These are phyloP conservation scores for Aspidoscelis tigris DNA, from an alignment of 2,113 vertebrate species.

Conservation along the genomic window DNA sequence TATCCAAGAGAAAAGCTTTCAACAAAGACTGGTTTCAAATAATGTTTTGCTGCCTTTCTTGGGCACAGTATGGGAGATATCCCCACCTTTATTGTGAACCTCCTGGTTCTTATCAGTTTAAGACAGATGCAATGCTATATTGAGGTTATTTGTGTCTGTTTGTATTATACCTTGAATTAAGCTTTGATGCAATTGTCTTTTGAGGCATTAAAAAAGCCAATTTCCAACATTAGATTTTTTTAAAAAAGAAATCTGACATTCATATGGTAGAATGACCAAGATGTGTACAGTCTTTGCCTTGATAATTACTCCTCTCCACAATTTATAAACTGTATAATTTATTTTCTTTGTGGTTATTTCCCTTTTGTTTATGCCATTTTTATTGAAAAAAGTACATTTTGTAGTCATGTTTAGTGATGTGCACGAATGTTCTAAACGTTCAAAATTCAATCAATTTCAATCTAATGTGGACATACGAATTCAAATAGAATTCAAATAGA, in stretches of 20 bases:
- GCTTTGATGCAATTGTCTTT: neutral
- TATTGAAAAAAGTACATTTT: neutral
- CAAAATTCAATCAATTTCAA: too few species aligned
- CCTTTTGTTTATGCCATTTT: conserved; percentile 2
- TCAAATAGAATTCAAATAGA: too few species aligned
- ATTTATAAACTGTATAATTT: neutral
- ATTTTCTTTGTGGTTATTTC: neutral
- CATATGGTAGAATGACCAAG: neutral
- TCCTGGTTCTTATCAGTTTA: conserved; percentile 17
- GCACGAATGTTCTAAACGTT: too few species aligned
- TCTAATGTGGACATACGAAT: too few species aligned
- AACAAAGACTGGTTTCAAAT: neutral
- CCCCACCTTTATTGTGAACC: conserved; percentile 4
- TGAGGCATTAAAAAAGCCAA: neutral
- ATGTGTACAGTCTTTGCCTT: neutral
- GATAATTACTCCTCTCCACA: conserved; percentile 2
- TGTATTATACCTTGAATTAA: neutral
- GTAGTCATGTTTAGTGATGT: too few species aligned
- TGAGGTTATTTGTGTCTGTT: neutral
- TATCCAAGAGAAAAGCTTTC: neutral
- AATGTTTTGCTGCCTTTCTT: neutral
- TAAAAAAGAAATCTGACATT: neutral
- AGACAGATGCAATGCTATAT: conserved; percentile 5
- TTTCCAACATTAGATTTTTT: too few species aligned
- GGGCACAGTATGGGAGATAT: conserved; percentile 2